Evolutionary conservation across 2,797 vertebrate genomes (phyloP), one percentile per base, ranked within the genome.

Genomic region (Lithobates sylvaticus): DNA sequence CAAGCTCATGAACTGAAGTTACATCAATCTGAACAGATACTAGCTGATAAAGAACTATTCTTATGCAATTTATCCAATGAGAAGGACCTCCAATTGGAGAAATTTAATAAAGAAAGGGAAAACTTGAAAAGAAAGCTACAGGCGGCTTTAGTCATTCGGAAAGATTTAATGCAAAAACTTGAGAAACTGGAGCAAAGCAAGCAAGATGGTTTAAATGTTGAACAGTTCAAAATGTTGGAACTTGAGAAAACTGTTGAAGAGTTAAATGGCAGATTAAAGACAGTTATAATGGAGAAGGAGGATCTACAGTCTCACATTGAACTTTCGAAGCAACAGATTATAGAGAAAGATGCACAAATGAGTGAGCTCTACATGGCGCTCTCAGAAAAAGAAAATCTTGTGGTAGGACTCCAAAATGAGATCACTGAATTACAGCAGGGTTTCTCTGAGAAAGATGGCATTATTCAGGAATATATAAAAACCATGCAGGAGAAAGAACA

Each of bases 71-170:
- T 96, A 74, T 9, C 89, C 23, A 92, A 88, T 58, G 92, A 93
- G 76, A 95, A 93, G 0, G 91, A 92, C 2, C 88, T 94, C 1
- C 92, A 94, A 36, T 77, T 96, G 2, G 88, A 90, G 29, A 94
- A 93, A 79, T 69, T 93, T 13, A 88, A 88, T 0, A 96, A 96
- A 91, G 96, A 97, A 80, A 97, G 95, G 89, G 97, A 97, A 2
- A 92, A 90, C 0, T 47, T 94, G 26, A 97, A 94, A 90, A 97
- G 96, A 91, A 98, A 97, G 84, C 94, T 97, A 69, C 96, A 97
- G 78, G 97, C 96, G 3, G 95, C 95, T 0, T 90, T 97, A 36
- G 72, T 97, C 29, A 73, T 96, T 18, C 94, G 97, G 47, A 96
- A 96, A 88, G 96, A 98, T 18, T 91, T 97, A 64, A 85, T 96